A percentile compares a stretch with the other conserved stretches of the same genome.
phyloP scores from a whole-genome alignment of 2,888 invertebrate species.

The Epinotia ramella region DNA sequence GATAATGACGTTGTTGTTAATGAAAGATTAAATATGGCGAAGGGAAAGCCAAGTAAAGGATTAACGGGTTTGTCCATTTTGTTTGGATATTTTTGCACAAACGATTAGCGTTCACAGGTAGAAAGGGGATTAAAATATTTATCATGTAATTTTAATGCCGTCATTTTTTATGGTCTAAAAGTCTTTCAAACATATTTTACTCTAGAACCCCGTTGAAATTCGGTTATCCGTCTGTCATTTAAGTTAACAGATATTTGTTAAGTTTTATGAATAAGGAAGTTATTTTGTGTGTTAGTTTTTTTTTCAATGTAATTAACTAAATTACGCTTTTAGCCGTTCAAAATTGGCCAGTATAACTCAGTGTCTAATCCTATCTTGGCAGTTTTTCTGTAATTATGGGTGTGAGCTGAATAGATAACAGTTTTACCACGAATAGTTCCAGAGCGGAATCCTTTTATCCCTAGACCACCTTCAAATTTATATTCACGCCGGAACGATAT shows the following conservation, averaged over 20 bases:
- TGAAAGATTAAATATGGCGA: constrained; percentile 12
- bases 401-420: not conserved
- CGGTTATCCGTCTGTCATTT: not conserved
- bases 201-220: not conserved
- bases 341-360: too few relatives aligned
- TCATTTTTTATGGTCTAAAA: not conserved
- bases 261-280: too few relatives aligned
- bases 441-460: constrained; percentile 17
- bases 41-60: constrained; percentile 8
- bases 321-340: too few relatives aligned
- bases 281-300: too few relatives aligned
- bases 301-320: too few relatives aligned
- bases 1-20: not conserved
- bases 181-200: not conserved
- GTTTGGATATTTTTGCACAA: not conserved
- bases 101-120: not conserved
- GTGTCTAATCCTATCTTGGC: too few relatives aligned
- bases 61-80: not conserved
- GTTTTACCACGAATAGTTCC: constrained; percentile 1
- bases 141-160: not conserved
- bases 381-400: not conserved
- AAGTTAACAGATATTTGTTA: too few relatives aligned
- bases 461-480: constrained; percentile 31
- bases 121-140: not conserved
- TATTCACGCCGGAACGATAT: constrained; percentile 32